phyloP scores from a whole-genome alignment of 2,888 invertebrate species.

The Proisotoma minuta region DNA sequence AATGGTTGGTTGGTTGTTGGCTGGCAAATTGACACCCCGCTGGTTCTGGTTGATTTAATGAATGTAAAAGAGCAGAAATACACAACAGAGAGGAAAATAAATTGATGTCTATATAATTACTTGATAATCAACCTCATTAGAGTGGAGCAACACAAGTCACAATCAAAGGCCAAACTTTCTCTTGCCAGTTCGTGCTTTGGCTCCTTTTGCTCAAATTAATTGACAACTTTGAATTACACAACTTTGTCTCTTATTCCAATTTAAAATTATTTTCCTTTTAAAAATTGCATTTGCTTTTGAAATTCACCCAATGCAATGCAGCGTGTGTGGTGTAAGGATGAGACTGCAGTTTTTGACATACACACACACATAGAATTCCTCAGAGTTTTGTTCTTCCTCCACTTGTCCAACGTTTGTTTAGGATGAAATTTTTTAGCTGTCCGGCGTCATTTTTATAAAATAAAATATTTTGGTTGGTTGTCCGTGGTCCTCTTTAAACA shows the following conservation, averaged over 20 bases:
- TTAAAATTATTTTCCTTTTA: too few relatives aligned
- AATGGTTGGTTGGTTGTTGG: not conserved
- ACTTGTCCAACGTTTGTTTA: not conserved
- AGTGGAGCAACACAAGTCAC: not conserved
- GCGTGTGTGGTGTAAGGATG: not conserved
- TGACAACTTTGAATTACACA: too few relatives aligned
- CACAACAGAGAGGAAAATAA: constrained; percentile 30
- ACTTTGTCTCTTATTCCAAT: too few relatives aligned
- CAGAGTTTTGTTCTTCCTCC: not conserved
- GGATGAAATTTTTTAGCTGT: not conserved
- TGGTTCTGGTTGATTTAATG: constrained; percentile 26
- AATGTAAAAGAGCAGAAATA: constrained; percentile 29
- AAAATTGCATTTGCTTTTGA: too few relatives aligned
- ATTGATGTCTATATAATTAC: constrained; percentile 28
- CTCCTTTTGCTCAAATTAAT: too few relatives aligned
- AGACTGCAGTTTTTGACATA: not conserved
- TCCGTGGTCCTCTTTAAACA: constrained; percentile 16
- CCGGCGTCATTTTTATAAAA: not conserved
- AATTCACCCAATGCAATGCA: too few relatives aligned
- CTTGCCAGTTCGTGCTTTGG: too few relatives aligned
- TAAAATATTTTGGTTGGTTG: too few relatives aligned
- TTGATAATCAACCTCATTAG: constrained; percentile 23
- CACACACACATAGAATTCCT: too few relatives aligned
- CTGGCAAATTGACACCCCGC: constrained; percentile 17
- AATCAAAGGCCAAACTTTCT: not conserved